phyloP scores from a whole-genome alignment of 2,797 vertebrate species.

The Steatocranus sp. region DNA sequence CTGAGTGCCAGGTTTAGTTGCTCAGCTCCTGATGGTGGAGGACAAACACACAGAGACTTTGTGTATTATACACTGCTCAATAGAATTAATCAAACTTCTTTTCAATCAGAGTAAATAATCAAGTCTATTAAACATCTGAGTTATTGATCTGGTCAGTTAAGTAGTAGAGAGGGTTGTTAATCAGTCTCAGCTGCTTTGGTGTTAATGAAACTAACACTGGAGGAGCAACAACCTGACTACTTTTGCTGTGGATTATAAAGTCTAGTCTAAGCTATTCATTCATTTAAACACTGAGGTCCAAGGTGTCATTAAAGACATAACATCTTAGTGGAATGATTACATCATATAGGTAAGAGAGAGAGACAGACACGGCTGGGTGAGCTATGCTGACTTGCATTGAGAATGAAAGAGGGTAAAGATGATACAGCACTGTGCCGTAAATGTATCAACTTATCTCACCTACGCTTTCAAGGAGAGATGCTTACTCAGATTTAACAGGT shows the following conservation, averaged over 20 bases:
- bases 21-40: not conserved
- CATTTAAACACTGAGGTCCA: not conserved
- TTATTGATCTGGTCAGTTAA: not conserved
- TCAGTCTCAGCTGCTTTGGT: not conserved
- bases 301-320: not conserved
- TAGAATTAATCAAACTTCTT: not conserved
- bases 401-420: not conserved
- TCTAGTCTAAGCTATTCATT: not conserved
- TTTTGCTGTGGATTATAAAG: not conserved
- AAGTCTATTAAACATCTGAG: not conserved
- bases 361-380: not conserved
- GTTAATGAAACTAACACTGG: not conserved
- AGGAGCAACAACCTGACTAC: fast-evolving
- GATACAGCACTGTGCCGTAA: not conserved
- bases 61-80: not conserved
- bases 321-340: not conserved
- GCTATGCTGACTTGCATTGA: not conserved
- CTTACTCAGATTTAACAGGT: not conserved
- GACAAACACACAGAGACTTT: not conserved
- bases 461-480: not conserved
- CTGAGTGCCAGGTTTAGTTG: not conserved
- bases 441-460: not conserved
- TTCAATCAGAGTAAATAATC: not conserved
- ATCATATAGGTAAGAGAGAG: not conserved
- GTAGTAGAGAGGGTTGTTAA: not conserved